Percentiles rank a stretch among this genome's conserved stretches.
Conservation (phyloP, 2,113 vertebrate species). For the Sorex fumeus region DNA sequence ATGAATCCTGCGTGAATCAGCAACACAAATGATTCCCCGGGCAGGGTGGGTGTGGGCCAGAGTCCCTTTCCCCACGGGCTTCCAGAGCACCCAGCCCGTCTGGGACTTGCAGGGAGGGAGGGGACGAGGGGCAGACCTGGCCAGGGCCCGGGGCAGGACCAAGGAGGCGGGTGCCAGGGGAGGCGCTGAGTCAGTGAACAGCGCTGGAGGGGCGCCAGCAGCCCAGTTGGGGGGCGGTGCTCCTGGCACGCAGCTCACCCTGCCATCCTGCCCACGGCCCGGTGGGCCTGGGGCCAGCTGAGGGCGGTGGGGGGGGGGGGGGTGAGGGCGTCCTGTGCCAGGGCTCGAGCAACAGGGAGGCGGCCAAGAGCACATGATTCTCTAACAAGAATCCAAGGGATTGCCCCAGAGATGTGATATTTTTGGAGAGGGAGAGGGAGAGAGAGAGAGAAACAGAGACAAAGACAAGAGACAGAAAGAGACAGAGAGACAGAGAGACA, state of each 20-base stretch:
- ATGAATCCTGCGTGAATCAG: not conserved
- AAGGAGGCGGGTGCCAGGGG: not conserved
- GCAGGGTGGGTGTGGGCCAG: not conserved
- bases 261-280: not conserved
- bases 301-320: not conserved
- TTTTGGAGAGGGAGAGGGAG: not conserved
- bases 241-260: not conserved
- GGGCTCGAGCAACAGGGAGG: slow-evolving; percentile 52
- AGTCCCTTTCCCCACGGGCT: not conserved
- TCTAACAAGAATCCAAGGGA: slow-evolving; percentile 54
- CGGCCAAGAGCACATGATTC: slow-evolving; percentile 69
- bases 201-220: not conserved
- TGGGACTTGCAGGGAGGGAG: not conserved
- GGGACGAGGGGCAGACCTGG: not conserved
- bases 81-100: not conserved
- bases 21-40: too few relatives aligned
- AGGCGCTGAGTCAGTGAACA: not conserved
- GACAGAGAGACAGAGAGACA: too few relatives aligned
- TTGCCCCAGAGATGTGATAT: slow-evolving; percentile 55
- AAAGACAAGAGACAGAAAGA: too few relatives aligned
- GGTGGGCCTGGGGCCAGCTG: not conserved
- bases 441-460: not conserved
- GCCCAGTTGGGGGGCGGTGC: not conserved
- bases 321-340: not conserved
- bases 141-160: not conserved